These are phyloP conservation scores for Protobothrops flavoviridis DNA, from an alignment of 2,113 vertebrate species.

Conservation along the genomic window DNA sequence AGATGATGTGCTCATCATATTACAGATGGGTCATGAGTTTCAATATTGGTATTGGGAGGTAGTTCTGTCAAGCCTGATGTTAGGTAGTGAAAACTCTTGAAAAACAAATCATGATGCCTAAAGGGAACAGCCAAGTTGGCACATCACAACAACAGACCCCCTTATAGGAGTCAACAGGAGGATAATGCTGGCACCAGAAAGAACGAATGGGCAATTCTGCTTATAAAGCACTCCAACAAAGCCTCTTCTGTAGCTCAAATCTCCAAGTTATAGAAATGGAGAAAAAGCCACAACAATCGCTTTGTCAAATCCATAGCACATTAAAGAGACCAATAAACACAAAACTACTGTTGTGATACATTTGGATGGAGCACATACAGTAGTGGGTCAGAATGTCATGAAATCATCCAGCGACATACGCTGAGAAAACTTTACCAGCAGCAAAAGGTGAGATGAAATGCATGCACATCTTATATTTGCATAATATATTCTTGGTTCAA, in stretches of 20 bases:
- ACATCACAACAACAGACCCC: neutral
- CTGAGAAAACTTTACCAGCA: neutral
- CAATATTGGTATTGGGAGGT: slow-evolving; percentile 1
- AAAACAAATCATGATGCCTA: neutral
- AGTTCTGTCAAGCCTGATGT: neutral
- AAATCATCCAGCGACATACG: neutral
- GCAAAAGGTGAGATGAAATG: slow-evolving; percentile 21
- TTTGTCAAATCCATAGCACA: slow-evolving; percentile 7
- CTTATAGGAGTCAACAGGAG: neutral
- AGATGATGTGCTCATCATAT: slow-evolving; percentile 20
- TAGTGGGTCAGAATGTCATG: slow-evolving; percentile 1
- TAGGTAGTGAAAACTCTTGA: neutral
- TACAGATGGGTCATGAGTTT: neutral
- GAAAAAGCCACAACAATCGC: neutral
- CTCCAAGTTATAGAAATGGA: neutral
- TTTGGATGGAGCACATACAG: neutral
- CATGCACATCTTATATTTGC: neutral
- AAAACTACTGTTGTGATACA: neutral
- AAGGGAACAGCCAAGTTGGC: neutral
- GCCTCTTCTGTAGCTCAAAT: neutral
- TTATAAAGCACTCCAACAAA: neutral
- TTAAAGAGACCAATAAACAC: neutral
- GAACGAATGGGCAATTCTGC: neutral
- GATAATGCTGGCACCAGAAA: neutral
- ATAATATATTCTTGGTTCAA: neutral